Percentiles rank a stretch among this genome's conserved stretches.
phyloP scores from a whole-genome alignment of 1,140 invertebrate species.

The Lasioglossum albipes region DNA sequence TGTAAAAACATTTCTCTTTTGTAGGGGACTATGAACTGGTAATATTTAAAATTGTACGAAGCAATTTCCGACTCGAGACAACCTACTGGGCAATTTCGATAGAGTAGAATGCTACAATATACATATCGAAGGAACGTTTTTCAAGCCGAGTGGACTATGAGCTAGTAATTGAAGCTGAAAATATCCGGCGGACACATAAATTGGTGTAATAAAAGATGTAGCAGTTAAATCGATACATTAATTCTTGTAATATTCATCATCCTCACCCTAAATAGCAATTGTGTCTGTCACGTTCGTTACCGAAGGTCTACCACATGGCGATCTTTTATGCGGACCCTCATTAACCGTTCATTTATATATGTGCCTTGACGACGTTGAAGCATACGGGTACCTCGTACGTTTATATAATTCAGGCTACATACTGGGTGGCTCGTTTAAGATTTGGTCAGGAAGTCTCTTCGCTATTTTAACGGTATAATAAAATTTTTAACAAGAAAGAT shows the following conservation, averaged over 20 bases:
- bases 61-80: too few relatives aligned
- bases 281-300: neutral
- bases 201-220: neutral
- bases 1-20: too few relatives aligned
- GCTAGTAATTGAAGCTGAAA: too few relatives aligned
- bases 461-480: too few relatives aligned
- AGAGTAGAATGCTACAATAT: too few relatives aligned
- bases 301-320: neutral
- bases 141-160: too few relatives aligned
- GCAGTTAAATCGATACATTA: constrained; percentile 3
- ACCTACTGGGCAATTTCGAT: too few relatives aligned
- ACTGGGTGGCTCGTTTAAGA: neutral
- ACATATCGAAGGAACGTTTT: too few relatives aligned
- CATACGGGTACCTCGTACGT: neutral
- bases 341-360: constrained; percentile 19
- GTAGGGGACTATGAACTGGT: too few relatives aligned
- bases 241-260: constrained; percentile 6
- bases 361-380: neutral
- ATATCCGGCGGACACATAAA: neutral
- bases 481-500: too few relatives aligned
- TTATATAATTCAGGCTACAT: neutral
- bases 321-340: neutral
- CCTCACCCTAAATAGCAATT: constrained; percentile 4
- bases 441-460: too few relatives aligned
- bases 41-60: too few relatives aligned